Conservation (phyloP, 2,113 vertebrate species). For the Aspidoscelis tigris region DNA sequence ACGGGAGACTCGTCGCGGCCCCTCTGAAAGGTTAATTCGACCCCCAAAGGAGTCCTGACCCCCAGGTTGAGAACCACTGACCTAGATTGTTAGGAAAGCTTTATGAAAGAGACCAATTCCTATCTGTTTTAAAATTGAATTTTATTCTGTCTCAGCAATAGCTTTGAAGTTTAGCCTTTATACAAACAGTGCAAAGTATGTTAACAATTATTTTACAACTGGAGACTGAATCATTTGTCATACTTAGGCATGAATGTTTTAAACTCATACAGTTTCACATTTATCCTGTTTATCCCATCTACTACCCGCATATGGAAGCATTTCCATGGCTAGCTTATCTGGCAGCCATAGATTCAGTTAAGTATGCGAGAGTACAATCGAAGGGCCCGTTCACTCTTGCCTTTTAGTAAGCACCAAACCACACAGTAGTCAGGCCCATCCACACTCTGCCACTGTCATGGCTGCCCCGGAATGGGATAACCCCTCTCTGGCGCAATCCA, state of each 20-base stretch:
- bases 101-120: not conserved
- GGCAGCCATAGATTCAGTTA: not conserved
- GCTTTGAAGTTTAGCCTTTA: not conserved
- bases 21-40: too few species aligned
- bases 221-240: not conserved
- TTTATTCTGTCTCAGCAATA: not conserved
- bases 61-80: too few species aligned
- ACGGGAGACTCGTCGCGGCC: too few species aligned
- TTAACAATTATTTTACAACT: not conserved
- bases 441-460: too few species aligned
- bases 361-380: not conserved
- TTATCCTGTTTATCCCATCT: not conserved
- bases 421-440: too few species aligned
- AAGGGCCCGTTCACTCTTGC: too few species aligned
- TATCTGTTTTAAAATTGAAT: not conserved
- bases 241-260: not conserved
- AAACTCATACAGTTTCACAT: accelerated
- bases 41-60: too few species aligned
- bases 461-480: too few species aligned
- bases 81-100: not conserved
- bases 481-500: too few species aligned
- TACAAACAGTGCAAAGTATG: not conserved
- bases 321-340: not conserved
- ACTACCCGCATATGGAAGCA: not conserved
- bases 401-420: too few species aligned